Conservation (phyloP, 2,888 invertebrate genomes). For the Eupithecia centaureata region DNA sequence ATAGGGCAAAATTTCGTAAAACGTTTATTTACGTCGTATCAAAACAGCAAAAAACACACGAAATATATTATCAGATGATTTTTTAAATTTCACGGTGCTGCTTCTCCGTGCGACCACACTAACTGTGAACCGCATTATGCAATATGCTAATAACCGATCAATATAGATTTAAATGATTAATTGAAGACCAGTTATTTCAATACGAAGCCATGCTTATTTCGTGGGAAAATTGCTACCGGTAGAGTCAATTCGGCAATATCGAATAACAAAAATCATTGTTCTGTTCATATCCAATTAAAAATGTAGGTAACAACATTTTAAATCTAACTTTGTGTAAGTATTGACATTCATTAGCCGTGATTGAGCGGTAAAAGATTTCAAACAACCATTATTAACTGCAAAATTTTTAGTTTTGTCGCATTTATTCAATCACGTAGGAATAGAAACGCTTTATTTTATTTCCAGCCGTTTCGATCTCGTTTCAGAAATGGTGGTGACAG, state of each 20-base stretch:
- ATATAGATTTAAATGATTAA: slow-evolving; percentile 46
- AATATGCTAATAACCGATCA: slow-evolving; percentile 41
- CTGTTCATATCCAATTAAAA: neutral
- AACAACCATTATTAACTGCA: neutral
- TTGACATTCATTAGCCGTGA: no score
- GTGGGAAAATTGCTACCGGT: slow-evolving; percentile 28
- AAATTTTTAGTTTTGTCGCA: neutral
- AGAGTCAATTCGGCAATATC: neutral
- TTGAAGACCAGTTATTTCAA: slow-evolving; percentile 27
- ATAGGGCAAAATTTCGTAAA: no score
- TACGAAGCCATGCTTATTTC: slow-evolving; percentile 22
- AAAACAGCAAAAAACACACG: neutral
- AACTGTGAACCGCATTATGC: slow-evolving; percentile 40
- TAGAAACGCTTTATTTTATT: neutral
- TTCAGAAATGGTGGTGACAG: neutral
- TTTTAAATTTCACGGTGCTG: neutral
- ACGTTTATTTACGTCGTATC: neutral
- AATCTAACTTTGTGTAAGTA: neutral
- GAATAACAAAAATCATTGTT: neutral
- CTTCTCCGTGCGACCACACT: slow-evolving; percentile 16
- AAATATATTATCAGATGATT: neutral
- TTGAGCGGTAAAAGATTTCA: neutral
- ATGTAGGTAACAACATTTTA: neutral
- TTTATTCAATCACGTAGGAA: neutral
- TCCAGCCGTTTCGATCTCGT: neutral